These are phyloP conservation scores for Mizuhopecten yessoensis DNA, from an alignment of 1,140 invertebrate species.

Conservation along the genomic window DNA sequence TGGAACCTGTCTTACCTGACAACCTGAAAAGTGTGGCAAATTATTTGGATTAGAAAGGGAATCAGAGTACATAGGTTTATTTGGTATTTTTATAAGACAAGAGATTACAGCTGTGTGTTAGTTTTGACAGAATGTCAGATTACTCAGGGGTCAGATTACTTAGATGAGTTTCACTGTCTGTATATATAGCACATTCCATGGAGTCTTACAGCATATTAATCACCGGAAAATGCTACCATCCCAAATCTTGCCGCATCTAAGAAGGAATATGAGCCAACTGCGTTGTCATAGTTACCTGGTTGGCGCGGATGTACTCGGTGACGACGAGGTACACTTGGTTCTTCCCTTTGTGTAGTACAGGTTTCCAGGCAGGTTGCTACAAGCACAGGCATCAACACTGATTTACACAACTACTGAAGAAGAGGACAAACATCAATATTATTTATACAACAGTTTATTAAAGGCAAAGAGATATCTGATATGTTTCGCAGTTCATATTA, in stretches of 20 bases:
- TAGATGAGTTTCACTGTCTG: too few species aligned
- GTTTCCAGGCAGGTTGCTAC: constrained; percentile 81
- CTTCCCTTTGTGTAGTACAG: constrained; percentile 76
- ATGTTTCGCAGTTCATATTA: too few species aligned
- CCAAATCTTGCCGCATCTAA: not conserved
- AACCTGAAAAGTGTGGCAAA: too few species aligned
- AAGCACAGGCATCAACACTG: constrained; percentile 45
- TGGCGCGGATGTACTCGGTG: constrained; percentile 76
- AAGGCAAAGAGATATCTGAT: too few species aligned
- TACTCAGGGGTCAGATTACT: not conserved
- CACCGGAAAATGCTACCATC: not conserved
- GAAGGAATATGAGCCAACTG: not conserved
- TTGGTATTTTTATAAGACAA: too few species aligned
- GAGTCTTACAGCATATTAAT: not conserved
- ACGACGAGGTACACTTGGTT: constrained; percentile 73
- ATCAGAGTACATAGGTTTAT: too few species aligned
- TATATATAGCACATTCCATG: too few species aligned
- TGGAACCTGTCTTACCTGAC: too few species aligned
- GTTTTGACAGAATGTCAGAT: too few species aligned
- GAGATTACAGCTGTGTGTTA: too few species aligned
- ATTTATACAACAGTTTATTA: too few species aligned
- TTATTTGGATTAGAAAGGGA: too few species aligned
- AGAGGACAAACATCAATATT: not conserved
- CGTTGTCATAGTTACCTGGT: constrained; percentile 74
- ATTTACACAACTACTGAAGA: constrained; percentile 36